Conservation (phyloP, 2,797 vertebrate species). For the Erethizon dorsatum region DNA sequence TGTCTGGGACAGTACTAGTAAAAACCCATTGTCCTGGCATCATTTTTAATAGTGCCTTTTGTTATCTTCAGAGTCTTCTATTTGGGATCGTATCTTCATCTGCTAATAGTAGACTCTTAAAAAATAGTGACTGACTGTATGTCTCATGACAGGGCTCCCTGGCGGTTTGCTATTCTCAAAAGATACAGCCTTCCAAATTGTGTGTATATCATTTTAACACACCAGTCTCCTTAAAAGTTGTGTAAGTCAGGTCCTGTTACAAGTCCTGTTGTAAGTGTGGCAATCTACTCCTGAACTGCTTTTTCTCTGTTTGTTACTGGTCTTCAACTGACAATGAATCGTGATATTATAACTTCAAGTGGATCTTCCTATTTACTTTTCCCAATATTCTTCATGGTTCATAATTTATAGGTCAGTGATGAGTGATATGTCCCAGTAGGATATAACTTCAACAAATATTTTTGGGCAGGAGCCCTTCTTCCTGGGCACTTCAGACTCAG, state of each 20-base stretch:
- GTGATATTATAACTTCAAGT: constrained; percentile 45
- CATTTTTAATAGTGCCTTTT: constrained; percentile 38
- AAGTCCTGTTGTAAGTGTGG: neutral
- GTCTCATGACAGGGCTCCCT: neutral
- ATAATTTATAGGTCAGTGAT: neutral
- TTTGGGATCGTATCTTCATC: constrained; percentile 9
- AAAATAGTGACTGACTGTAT: neutral
- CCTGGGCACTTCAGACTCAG: neutral
- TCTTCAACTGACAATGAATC: neutral
- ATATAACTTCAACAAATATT: constrained; percentile 18
- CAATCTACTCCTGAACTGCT: constrained; percentile 11
- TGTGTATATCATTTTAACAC: neutral
- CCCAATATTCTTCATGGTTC: neutral
- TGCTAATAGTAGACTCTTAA: neutral
- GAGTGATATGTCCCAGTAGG: neutral
- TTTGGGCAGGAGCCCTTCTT: constrained; percentile 13
- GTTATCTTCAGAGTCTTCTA: constrained; percentile 14
- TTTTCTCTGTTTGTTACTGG: constrained; percentile 44
- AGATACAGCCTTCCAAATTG: neutral
- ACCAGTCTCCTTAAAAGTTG: constrained; percentile 24
- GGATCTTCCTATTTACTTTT: neutral
- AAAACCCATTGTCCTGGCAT: neutral
- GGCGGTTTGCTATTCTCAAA: neutral
- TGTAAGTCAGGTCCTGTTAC: neutral
- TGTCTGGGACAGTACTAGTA: constrained; percentile 35